Evolutionary conservation across 2,113 vertebrate species (phyloP), one percentile per base, ranked within the genome.

Genomic region (Brienomyrus longianalis): DNA sequence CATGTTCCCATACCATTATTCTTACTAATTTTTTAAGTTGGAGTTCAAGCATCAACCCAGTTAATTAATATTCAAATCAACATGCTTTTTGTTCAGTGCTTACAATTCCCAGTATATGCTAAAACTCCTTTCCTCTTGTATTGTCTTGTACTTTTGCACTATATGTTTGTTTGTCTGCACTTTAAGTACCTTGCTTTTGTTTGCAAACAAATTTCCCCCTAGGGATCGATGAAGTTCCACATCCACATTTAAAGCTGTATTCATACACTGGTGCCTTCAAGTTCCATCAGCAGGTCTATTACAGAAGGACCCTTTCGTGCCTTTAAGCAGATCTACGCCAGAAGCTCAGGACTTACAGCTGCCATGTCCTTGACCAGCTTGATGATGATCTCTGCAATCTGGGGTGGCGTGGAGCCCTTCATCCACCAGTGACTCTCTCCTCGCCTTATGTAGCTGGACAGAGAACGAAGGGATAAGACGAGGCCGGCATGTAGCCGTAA

Each of bases 351-450:
- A 80, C 98, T 98, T 95, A 99, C 98, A 91, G 97, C 97, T 88
- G 98, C 98, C 98, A 99, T 99, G 93, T 99, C 98, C 95, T 99
- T 99, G 88, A 99, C 96, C 89, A 99, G 96, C 92, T 99, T 99
- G 94, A 99, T 99, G 93, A 99, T 99, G 93, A 99, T 99, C 93
- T 99, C 98, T 84, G 98, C 97, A 90, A 99, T 99, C 93, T 99
- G 98, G 1, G 98, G 97, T 89, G 98, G 98, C 50, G 98, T 99
- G 88, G 98, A 99, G 86, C 98, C 98, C 91, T 99, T 99, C 98
- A 99, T 98, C 98, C 98, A 99, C 98, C 98, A 99, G 91, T 99
- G 98, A 93, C 98, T 99, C 96, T 99, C 98, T 83, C 98, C 98
- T 94, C 98, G 96, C 45, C 98, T 96, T 92, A 99, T 97, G 83